Evolutionary conservation across 2,888 invertebrate genomes (phyloP), one percentile per base, ranked within the genome.

Genomic region (Agapostemon virescens): DNA sequence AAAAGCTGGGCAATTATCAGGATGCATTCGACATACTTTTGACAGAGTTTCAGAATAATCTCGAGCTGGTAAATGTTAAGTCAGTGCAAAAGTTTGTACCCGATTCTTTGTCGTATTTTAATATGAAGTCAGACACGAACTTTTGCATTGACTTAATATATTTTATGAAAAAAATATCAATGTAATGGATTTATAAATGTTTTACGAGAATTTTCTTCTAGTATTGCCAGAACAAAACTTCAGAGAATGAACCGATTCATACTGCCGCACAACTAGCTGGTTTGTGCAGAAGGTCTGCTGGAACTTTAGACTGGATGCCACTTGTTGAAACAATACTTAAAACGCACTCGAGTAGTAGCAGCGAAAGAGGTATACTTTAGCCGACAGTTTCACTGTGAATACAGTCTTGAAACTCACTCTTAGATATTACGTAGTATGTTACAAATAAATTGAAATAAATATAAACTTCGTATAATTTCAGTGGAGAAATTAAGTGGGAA

Each of bases 1-100:
- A 97, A 91, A 95, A 95, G 90, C 94, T 95, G 81, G 96, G 96
- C 17, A 95, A 97, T 91, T 95, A 95, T 90, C 94, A 95, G 86
- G 95, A 95, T 88, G 96, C 97, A 2, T 95, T 97, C 89, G 94
- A 95, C 77, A 92, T 96, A 79, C 93, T 95, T 9, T 91, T 95
- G 81, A 93, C 93, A 49, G 88, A 93, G 74, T 90, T 94, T 20
- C 87, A 91, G 77, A 84, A 89, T 72, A 87, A 89, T 26, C 88
- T 93, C 64, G 83, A 89, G 74, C 85, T 83, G 88, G 92, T 92
- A 87, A 79, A 61, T n/a, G n/a, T n/a, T n/a, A n/a, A n/a, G n/a
- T n/a, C n/a, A n/a, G n/a, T n/a, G n/a, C n/a, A n/a, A n/a, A n/a
- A n/a, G n/a, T n/a, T n/a, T n/a, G n/a, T n/a, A n/a, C n/a, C n/a